phyloP scores from a whole-genome alignment of 2,113 vertebrate genomes.

The Trichechus manatus region DNA sequence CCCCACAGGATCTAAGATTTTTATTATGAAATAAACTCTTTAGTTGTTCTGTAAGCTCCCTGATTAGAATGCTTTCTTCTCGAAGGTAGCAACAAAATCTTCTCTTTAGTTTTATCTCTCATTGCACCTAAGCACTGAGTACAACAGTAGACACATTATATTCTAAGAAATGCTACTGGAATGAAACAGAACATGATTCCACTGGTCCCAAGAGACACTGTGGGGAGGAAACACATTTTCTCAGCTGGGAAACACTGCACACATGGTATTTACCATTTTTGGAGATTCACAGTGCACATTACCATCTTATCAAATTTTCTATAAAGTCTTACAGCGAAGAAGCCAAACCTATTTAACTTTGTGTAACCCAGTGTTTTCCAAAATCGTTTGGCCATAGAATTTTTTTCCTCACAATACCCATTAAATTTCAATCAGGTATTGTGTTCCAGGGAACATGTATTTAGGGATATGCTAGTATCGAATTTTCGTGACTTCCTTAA shows the following conservation, averaged over 20 bases:
- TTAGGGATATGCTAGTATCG: neutral
- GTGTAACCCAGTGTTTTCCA: neutral
- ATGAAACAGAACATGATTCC: neutral
- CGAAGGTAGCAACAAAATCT: neutral
- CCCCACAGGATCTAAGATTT: neutral
- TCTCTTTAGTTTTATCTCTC: neutral
- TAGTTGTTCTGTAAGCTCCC: neutral
- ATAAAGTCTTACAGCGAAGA: neutral
- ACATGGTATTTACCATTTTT: neutral
- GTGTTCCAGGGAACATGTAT: neutral
- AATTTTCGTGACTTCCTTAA: neutral
- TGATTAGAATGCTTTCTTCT: slow-evolving; percentile 59
- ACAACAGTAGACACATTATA: neutral
- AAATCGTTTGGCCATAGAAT: neutral
- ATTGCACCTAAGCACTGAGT: neutral
- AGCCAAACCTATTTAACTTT: neutral
- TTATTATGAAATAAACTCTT: neutral
- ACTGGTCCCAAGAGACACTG: neutral
- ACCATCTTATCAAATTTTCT: neutral
- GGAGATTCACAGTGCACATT: neutral
- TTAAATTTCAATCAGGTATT: neutral
- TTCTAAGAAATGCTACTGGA: neutral
- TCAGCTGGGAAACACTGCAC: neutral
- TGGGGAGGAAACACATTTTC: neutral
- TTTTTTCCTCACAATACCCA: neutral